Conservation (phyloP, 2,888 invertebrate genomes). For the Apamea sordens region DNA sequence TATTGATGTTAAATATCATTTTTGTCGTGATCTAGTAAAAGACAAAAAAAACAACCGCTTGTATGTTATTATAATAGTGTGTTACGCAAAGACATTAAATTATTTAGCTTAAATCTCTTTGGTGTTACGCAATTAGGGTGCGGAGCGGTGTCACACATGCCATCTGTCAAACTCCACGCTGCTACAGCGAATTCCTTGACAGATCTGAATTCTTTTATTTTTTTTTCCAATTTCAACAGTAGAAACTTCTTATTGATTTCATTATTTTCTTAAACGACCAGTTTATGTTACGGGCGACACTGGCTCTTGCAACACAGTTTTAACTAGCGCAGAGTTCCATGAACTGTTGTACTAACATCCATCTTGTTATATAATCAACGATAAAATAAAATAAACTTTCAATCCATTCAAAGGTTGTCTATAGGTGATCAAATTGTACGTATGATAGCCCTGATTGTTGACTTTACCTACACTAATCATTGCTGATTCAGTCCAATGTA, state of each 20-base stretch:
- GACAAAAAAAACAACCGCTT: too few species aligned
- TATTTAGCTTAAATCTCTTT: too few species aligned
- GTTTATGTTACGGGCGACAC: background rate
- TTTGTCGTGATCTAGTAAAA: too few species aligned
- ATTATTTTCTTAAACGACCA: background rate
- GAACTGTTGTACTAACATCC: background rate
- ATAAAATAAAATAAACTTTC: background rate
- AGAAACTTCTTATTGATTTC: background rate
- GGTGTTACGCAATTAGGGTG: too few species aligned
- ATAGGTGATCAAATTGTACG: background rate
- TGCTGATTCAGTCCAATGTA: background rate
- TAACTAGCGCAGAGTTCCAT: background rate
- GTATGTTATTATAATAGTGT: too few species aligned
- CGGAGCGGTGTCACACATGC: background rate
- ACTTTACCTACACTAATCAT: background rate
- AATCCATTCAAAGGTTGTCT: background rate
- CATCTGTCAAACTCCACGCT: background rate
- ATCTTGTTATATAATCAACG: too few species aligned
- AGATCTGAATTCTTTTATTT: background rate
- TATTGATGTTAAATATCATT: too few species aligned
- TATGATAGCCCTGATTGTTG: background rate
- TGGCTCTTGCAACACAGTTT: background rate
- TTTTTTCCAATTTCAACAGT: background rate
- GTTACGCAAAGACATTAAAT: too few species aligned
- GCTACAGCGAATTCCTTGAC: background rate